A percentile compares a stretch with the other conserved stretches of the same genome.
Conservation (phyloP, 2,113 vertebrate genomes). For the Sylvilagus bachmani region DNA sequence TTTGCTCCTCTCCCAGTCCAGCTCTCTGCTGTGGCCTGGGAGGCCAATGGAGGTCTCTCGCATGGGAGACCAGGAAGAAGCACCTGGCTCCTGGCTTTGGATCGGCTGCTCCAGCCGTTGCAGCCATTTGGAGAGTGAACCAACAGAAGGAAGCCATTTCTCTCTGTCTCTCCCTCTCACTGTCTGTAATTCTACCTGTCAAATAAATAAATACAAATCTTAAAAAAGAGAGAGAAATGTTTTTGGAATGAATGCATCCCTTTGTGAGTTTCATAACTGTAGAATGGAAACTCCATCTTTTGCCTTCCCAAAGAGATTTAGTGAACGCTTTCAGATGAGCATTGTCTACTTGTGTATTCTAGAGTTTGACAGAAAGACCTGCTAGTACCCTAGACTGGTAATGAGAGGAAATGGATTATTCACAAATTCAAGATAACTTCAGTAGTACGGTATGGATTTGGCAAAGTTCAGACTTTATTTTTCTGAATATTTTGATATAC, state of each 20-base stretch:
- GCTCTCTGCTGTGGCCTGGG: too few relatives aligned
- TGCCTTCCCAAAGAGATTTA: not conserved
- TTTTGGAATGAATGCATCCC: not conserved
- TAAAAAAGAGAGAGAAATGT: not conserved
- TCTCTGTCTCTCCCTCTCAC: too few relatives aligned
- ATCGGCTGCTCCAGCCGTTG: too few relatives aligned
- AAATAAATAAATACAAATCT: too few relatives aligned
- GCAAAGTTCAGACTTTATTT: conserved; percentile 15
- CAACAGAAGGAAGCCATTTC: too few relatives aligned
- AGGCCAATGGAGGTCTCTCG: too few relatives aligned
- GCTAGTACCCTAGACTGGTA: not conserved
- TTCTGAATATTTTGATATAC: conserved; percentile 19
- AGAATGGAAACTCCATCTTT: not conserved
- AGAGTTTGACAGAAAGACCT: not conserved
- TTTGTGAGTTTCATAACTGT: not conserved
- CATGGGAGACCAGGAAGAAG: too few relatives aligned
- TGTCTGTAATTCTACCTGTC: too few relatives aligned
- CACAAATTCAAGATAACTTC: conserved; percentile 31
- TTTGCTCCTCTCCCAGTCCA: too few relatives aligned
- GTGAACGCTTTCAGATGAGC: not conserved
- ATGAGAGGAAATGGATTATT: conserved; percentile 43
- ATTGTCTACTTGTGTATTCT: not conserved
- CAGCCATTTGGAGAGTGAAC: too few relatives aligned
- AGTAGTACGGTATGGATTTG: not conserved
- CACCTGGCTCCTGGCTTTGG: too few relatives aligned